phyloP scores from a whole-genome alignment of 1,140 invertebrate genomes.

The Panulirus ornatus region DNA sequence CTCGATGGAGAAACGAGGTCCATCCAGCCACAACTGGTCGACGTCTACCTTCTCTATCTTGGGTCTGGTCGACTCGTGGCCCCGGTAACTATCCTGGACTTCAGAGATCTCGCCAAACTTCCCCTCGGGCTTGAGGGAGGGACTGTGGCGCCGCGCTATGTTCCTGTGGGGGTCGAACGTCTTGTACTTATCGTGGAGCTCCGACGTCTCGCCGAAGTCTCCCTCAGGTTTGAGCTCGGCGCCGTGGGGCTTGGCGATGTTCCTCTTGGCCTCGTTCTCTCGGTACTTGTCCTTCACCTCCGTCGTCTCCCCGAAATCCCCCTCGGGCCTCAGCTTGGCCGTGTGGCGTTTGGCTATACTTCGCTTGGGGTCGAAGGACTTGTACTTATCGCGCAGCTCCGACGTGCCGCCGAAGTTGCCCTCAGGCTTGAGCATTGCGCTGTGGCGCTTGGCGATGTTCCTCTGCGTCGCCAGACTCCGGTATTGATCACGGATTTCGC shows the following conservation, averaged over 20 bases:
- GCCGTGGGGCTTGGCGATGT: conserved; percentile 33
- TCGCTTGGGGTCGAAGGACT: neutral
- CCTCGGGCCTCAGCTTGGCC: conserved; percentile 37
- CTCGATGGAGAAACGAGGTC: conserved; percentile 19
- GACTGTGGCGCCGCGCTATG: conserved; percentile 41
- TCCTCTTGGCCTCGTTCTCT: neutral
- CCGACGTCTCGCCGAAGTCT: conserved; percentile 30
- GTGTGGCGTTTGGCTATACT: conserved; percentile 50
- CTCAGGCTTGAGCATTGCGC: conserved; percentile 43
- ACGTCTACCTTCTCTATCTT: conserved; percentile 50
- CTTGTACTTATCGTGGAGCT: conserved; percentile 41
- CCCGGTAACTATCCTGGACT: conserved; percentile 59
- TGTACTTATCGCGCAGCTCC: conserved; percentile 40
- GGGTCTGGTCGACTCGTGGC: conserved; percentile 26
- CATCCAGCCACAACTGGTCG: conserved; percentile 64
- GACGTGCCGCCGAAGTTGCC: conserved; percentile 39
- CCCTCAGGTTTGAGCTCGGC: conserved; percentile 47
- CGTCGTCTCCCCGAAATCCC: conserved; percentile 42
- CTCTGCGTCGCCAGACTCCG: neutral
- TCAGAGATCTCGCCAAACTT: conserved; percentile 57
- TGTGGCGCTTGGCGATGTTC: conserved; percentile 51
- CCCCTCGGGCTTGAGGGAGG: conserved; percentile 52
- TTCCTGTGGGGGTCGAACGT: conserved; percentile 7
- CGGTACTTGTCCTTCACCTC: conserved; percentile 42
- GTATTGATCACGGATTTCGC: conserved; percentile 46